Evolutionary conservation across 2,888 invertebrate genomes (phyloP), one percentile per base, ranked within the genome.

Genomic region (Microctonus brassicae): DNA sequence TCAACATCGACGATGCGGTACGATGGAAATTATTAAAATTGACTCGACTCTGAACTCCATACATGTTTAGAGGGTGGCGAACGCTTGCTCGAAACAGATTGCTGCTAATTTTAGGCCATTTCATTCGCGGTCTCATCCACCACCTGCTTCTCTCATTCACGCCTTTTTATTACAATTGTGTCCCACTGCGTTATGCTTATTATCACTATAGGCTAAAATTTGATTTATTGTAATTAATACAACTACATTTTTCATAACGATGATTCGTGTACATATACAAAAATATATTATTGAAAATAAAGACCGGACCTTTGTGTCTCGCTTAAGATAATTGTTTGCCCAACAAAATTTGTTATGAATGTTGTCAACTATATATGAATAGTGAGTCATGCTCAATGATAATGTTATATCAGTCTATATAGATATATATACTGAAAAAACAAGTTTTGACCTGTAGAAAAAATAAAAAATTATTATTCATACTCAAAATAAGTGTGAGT

Each of bases 51-150:
- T 53, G 29, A 60, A 63, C 55, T 29, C 11, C 58, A 55, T 39
- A 73, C 67, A 62, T 66, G 55, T 36, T 29, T 36, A 33, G 61
- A 13, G 47, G 73, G 62, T 55, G 73, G 34, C 34, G 67, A 70
- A 39, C 53, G 52, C 73, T 72, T 64, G 74, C 57, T 57, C 75
- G 76, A 79, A 78, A n/a, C 80, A 75, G 82, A 83, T 83, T 81
- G 83, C 78, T 75, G 83, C 80, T 80, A 83, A 83, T 83, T 71
- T 62, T 81, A 57, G 70, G 73, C 67, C 77, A 74, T 81, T 83
- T 83, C 81, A 83, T 83, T 82, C 77, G 76, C 75, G 78, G 76
- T 78, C 78, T 83, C 83, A 79, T 79, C 80, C 78, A 79, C 78
- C 84, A 83, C 83, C 83, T 83, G 83, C 80, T 68, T 62, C 39